Percentiles rank a stretch among this genome's conserved stretches.
phyloP scores from a whole-genome alignment of 2,113 vertebrate species.

The Argyrosomus japonicus region DNA sequence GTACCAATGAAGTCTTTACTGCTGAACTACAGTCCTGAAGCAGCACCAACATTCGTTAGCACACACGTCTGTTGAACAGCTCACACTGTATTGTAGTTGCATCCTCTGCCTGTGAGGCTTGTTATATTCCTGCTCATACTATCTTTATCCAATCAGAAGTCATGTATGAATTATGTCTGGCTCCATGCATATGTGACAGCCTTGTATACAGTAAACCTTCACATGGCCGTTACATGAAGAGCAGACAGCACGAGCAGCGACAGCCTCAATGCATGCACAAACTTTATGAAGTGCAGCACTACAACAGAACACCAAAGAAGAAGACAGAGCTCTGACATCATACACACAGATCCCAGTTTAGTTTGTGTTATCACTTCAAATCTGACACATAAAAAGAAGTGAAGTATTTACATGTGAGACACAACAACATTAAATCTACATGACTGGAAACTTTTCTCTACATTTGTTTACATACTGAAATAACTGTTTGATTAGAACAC shows the following conservation, averaged over 20 bases:
- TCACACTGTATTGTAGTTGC: neutral
- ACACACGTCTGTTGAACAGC: neutral
- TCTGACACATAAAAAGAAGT: neutral
- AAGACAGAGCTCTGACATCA: neutral
- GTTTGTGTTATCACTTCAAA: neutral
- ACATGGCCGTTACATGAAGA: neutral
- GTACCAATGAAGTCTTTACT: neutral
- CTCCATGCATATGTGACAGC: neutral
- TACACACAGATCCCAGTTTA: neutral
- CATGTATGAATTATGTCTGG: neutral
- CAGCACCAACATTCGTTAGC: neutral
- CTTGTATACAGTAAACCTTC: neutral
- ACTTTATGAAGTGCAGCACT: neutral
- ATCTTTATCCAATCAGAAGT: neutral
- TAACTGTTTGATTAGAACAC: no score
- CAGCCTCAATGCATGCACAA: no score
- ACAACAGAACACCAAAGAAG: neutral
- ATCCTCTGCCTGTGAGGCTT: neutral
- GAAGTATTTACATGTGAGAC: neutral
- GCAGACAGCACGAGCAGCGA: neutral
- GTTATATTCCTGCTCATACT: neutral
- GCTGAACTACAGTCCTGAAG: neutral
- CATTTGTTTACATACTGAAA: no score
- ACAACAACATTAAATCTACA: no score
- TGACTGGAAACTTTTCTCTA: no score